These are phyloP conservation scores for Notolabrus celidotus DNA, from an alignment of 2,797 vertebrate genomes.

Conservation along the genomic window DNA sequence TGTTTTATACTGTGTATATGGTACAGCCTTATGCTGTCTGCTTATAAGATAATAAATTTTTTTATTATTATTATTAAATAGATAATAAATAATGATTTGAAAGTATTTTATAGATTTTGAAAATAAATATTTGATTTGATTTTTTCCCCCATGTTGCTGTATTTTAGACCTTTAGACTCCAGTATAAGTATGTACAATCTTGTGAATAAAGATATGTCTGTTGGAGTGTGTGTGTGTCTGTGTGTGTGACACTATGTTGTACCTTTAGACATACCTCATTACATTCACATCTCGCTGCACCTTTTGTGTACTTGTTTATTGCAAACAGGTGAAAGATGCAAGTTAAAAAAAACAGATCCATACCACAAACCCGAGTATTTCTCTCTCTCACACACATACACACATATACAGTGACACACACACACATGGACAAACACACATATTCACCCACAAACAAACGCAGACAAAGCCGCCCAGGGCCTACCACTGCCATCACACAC, in stretches of 20 bases:
- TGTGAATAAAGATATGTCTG: conserved; percentile 24
- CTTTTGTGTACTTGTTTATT: conserved; percentile 58
- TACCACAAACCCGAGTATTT: conserved; percentile 37
- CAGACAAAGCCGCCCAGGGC: conserved; percentile 76
- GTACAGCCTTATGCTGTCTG: too few species aligned
- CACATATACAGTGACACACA: conserved; percentile 3
- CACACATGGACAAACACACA: conserved; percentile 37
- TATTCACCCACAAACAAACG: conserved; percentile 51
- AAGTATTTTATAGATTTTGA: too few species aligned
- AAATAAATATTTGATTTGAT: too few species aligned
- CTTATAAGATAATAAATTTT: too few species aligned
- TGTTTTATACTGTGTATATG: too few species aligned
- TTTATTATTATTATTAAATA: too few species aligned
- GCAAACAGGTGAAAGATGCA: conserved; percentile 57
- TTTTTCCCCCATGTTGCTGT: background rate
- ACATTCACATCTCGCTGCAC: conserved; percentile 25
- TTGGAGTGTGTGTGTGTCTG: conserved; percentile 18
- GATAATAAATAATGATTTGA: too few species aligned
- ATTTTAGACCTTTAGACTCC: background rate
- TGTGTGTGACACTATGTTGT: conserved; percentile 15
- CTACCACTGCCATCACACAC: conserved; percentile 69
- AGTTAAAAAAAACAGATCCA: conserved; percentile 29
- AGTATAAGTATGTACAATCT: conserved; percentile 16
- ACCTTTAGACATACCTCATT: conserved; percentile 53
- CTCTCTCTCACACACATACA: conserved; percentile 27